Percentiles rank a stretch among this genome's conserved stretches.
Conservation (phyloP, 2,113 vertebrate species). For the Sturnus vulgaris region DNA sequence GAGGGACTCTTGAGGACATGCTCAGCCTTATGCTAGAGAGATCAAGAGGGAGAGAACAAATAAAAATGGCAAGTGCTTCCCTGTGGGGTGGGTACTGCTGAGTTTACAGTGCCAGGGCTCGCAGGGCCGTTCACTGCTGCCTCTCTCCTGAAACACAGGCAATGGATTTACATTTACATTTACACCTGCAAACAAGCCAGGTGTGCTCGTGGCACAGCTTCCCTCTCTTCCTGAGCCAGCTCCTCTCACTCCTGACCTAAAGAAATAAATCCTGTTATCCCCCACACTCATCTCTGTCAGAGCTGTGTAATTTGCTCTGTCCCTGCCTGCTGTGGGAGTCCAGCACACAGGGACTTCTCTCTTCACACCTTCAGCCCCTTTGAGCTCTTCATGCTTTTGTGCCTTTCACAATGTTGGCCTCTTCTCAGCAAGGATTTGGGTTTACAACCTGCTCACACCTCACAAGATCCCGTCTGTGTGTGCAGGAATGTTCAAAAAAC, state of each 20-base stretch:
- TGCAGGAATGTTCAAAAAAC: background rate
- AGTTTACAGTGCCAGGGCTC: background rate
- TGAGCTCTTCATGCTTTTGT: background rate
- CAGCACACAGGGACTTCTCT: background rate
- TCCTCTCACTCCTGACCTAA: background rate
- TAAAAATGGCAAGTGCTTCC: background rate
- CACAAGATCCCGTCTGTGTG: background rate
- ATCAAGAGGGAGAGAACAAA: background rate
- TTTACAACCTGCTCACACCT: background rate
- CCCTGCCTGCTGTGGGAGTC: background rate
- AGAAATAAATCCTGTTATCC: background rate
- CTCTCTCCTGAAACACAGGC: background rate
- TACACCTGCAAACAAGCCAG: background rate
- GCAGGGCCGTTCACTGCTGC: rapidly evolving
- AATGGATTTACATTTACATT: background rate
- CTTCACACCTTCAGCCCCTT: background rate
- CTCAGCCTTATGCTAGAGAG: background rate
- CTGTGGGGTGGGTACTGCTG: background rate
- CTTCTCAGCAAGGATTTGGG: background rate
- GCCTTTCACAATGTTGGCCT: background rate
- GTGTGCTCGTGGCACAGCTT: background rate
- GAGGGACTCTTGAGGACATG: background rate
- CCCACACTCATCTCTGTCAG: background rate
- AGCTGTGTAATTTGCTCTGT: rapidly evolving
- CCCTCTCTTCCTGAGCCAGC: background rate